phyloP scores from a whole-genome alignment of 1,140 invertebrate genomes.

The Drosophila orena region DNA sequence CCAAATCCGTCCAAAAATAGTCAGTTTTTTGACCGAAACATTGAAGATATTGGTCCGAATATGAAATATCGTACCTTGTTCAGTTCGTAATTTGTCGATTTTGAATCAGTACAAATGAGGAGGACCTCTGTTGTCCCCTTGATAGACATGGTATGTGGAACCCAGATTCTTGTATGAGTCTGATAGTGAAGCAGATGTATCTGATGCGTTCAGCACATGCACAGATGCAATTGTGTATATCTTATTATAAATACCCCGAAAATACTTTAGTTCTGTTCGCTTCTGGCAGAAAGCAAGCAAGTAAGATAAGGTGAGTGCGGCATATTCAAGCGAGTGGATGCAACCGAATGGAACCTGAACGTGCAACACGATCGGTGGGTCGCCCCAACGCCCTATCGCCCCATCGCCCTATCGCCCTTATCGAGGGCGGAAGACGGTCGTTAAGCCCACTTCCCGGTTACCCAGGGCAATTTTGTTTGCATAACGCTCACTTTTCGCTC shows the following conservation, averaged over 20 bases:
- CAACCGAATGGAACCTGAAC: constrained; percentile 7
- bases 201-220: neutral
- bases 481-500: constrained; percentile 1
- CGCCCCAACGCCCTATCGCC: constrained; percentile 11
- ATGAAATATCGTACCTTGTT: no score
- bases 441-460: neutral
- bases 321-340: neutral
- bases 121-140: neutral
- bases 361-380: neutral
- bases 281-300: neutral
- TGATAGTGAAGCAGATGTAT: constrained; percentile 3
- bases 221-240: no score
- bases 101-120: no score
- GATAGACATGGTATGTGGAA: neutral
- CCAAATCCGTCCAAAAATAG: no score
- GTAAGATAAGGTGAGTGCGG: no score
- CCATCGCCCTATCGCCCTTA: constrained; percentile 21
- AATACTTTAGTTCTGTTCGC: neutral
- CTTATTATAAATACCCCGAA: no score
- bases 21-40: no score
- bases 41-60: no score
- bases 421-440: constrained; percentile 6
- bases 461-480: constrained; percentile 5
- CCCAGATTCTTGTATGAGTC: constrained; percentile 9
- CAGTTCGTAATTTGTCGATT: no score